phyloP scores from a whole-genome alignment of 2,797 vertebrate genomes.

The Falco berigora region DNA sequence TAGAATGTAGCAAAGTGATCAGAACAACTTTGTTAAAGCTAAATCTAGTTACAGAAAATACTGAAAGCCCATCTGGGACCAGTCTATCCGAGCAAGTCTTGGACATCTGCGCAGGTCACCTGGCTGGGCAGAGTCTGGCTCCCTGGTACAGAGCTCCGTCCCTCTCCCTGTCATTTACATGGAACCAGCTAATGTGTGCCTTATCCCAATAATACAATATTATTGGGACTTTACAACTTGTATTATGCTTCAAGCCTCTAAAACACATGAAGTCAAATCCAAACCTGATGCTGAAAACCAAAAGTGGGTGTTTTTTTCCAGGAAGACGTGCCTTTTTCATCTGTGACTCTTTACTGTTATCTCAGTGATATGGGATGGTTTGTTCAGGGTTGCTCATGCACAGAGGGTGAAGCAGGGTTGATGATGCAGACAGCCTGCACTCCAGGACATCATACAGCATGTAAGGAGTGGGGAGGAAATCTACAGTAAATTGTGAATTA shows the following conservation, averaged over 20 bases:
- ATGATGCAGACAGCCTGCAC: not conserved
- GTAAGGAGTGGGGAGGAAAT: not conserved
- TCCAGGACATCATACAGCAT: not conserved
- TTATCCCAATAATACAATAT: not conserved
- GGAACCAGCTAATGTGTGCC: not conserved
- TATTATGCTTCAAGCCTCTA: not conserved
- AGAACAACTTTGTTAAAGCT: not conserved
- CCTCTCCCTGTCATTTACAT: not conserved
- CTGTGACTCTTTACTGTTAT: not conserved
- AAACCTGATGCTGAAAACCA: not conserved
- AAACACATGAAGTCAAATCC: not conserved
- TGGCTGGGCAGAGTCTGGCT: not conserved
- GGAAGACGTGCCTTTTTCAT: not conserved
- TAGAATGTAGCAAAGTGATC: not conserved
- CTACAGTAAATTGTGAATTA: not conserved
- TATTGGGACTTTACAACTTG: not conserved
- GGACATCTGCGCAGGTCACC: not conserved
- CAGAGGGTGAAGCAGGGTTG: not conserved
- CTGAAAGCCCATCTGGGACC: not conserved
- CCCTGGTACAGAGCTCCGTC: not conserved
- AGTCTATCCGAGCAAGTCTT: not conserved
- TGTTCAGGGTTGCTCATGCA: not conserved
- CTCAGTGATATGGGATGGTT: accelerated
- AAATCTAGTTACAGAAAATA: not conserved
- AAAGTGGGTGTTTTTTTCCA: accelerated